Base-by-base conservation (phyloP, 2,888 invertebrate genomes). In the Aspidiotus destructor region DNA sequence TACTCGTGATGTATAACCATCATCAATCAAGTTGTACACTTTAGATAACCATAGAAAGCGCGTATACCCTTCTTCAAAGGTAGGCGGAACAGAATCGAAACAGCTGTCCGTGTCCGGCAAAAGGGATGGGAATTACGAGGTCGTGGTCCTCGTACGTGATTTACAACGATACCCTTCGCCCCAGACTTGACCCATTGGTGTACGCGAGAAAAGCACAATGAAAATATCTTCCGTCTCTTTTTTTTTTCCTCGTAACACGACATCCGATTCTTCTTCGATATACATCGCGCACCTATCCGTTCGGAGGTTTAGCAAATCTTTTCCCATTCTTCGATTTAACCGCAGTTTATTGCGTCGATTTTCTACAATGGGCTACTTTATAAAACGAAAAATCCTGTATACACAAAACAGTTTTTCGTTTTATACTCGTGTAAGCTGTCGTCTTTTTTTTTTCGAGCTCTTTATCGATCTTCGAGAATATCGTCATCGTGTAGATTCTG, bases 21-120 rank as follows among this genome's bases (percentile, higher is more conserved):
- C 65, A 65, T 65, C 65, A 65, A 65, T 65, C 65, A 65, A 65
- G 65, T 57, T 65, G 57, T 65, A 65, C 65, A 65, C 65, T 65
- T 62, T 62, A 62, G 62, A 62, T 62, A 62, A 62, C 62, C 62
- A 62, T 62, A 48, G 10, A 52, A n/a, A 28, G 28, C 28, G 62
- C 62, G 52, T 52, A 52, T 52, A 62, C 62, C 62, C 62, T 62
- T 53, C 53, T 52, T 52, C 41, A 28, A 28, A 65, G 65, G 65
- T 65, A 65, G 65, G 57, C 65, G 65, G 57, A 65, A 65, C 55
- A 42, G 42, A 55, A 57, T 28, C 55, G 58, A 55, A 65, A 65
- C 65, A 65, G 65, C 65, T 65, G 65, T 65, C 65, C 28, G 58
- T 64, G 64, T 64, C 65, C 65, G 42, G 65, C 44, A 9, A 17